phyloP scores from a whole-genome alignment of 2,113 vertebrate species.

The Tupaia tana region DNA sequence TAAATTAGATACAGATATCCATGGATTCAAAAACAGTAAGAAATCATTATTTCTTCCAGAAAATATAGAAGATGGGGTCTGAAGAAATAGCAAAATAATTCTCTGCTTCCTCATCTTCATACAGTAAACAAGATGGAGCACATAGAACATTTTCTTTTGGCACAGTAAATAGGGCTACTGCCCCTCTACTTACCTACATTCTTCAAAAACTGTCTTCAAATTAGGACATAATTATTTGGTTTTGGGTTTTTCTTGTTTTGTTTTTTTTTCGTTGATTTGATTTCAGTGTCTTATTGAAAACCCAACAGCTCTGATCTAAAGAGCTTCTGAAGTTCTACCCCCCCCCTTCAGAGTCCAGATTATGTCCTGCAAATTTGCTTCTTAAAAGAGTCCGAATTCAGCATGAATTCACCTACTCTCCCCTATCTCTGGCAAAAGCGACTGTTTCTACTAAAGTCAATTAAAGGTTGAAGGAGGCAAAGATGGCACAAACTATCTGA shows the following conservation, averaged over 20 bases:
- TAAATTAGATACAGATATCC: slow-evolving; percentile 48
- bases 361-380: neutral
- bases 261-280: neutral
- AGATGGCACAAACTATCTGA: neutral
- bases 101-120: neutral
- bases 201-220: neutral
- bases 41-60: neutral
- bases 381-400: neutral
- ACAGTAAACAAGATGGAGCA: neutral
- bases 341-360: neutral
- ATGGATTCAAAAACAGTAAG: slow-evolving; percentile 8
- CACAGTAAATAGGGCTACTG: neutral
- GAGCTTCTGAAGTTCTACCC: neutral
- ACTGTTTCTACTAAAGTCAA: neutral
- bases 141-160: neutral
- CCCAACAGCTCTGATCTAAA: neutral
- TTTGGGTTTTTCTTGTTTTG: neutral
- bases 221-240: too few relatives aligned
- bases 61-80: neutral
- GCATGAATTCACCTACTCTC: neutral
- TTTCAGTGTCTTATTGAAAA: neutral
- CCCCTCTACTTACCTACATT: neutral
- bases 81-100: neutral
- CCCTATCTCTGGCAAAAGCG: neutral
- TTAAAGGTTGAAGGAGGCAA: neutral